Evolutionary conservation across 1,140 invertebrate species (phyloP), one percentile per base, ranked within the genome.

Genomic region (Drosophila ficusphila): DNA sequence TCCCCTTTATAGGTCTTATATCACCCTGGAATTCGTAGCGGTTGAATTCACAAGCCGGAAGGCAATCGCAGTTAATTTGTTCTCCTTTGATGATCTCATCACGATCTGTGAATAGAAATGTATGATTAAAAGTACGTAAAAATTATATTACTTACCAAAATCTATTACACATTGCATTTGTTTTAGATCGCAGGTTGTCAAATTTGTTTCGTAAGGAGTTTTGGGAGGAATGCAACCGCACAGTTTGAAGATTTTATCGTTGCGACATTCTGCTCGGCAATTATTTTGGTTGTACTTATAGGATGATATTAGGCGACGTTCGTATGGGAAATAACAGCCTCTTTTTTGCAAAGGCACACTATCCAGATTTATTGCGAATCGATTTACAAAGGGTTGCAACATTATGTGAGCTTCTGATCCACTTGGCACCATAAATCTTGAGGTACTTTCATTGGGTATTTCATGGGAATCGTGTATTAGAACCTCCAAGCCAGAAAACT

Each of bases 211-310:
- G 0, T 19, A 92, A 90, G 68, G 92, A 92, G 73, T 91, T 93
- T 82, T 57, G 0, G 93, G 93, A 1, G 94, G 94, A 0, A 93
- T 79, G 78, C 95, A 95, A 6, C 92, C 90, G 69, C 94, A 95
- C 1, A 76, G 74, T 12, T 78, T 53, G 4, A 81, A 85, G 1
- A 93, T 90, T 1, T 91, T 70, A 25, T 90, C 79, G 4, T 92
- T 90, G 19, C 93, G 92, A 69, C 94, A 93, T 47, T 93, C 93
- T 0, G 91, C 89, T 71, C 94, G 86, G 70, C 95, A 95, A 69
- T 95, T 95, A 14, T 92, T 90, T 67, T 93, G 94, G 0, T 93
- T 93, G 39, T 95, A 95, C 4, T 77, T 78, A 0, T 76, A 38
- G n/a, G 93, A 92, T 7, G 72, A 54, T 1, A 81, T 75, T 1